Conservation (phyloP, 2,888 invertebrate species). For the Drosophila pseudotakahashii region DNA sequence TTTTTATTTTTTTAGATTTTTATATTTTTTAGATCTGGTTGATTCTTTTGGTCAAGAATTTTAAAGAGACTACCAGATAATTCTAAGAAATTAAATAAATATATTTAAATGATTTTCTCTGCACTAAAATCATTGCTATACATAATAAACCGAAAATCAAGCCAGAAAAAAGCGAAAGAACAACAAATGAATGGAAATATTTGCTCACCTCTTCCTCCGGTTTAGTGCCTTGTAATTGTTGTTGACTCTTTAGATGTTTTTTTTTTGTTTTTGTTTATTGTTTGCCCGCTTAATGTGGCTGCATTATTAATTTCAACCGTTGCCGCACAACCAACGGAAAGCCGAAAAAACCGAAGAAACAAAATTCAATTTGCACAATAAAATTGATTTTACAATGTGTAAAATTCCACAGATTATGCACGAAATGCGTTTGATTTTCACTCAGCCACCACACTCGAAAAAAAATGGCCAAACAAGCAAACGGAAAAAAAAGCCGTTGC, state of each 20-base stretch:
- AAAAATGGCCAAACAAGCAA: conserved; percentile 25
- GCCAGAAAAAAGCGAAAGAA: conserved; percentile 18
- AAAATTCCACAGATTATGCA: conserved; percentile 49
- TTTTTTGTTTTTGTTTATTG: conserved; percentile 16
- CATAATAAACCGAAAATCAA: conserved; percentile 10
- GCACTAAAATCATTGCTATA: conserved; percentile 6
- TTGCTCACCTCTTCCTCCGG: conserved; percentile 69
- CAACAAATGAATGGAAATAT: conserved; percentile 51
- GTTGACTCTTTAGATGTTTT: conserved; percentile 57
- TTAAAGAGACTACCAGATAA: too few relatives aligned
- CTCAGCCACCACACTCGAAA: conserved; percentile 36
- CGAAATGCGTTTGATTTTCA: conserved; percentile 34
- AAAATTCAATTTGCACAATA: conserved; percentile 22
- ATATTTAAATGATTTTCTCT: not conserved
- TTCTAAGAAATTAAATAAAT: too few relatives aligned
- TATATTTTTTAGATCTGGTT: too few relatives aligned
- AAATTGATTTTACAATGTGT: conserved; percentile 11
- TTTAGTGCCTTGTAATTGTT: conserved; percentile 54
- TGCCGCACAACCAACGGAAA: conserved; percentile 6
- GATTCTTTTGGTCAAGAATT: too few relatives aligned
- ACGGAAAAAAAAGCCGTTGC: conserved; percentile 74
- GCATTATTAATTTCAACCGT: conserved; percentile 12
- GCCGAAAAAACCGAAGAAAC: not conserved
- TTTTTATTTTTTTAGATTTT: too few relatives aligned
- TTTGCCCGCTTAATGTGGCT: conserved; percentile 40